phyloP scores from a whole-genome alignment of 2,888 invertebrate species.

The Nasonovia ribisnigri region DNA sequence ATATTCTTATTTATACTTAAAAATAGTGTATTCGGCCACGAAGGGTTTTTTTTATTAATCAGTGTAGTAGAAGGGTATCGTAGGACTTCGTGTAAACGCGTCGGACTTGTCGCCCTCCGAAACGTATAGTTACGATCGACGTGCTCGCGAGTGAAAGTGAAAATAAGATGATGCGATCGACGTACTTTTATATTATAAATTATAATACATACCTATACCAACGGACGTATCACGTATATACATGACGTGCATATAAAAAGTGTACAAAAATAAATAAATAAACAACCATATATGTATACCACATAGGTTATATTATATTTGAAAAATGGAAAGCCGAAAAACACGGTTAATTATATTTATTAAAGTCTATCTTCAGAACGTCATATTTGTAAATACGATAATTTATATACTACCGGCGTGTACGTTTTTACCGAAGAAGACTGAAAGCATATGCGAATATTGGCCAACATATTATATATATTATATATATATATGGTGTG shows the following conservation, averaged over 20 bases:
- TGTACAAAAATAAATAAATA: background rate
- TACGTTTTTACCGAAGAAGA: background rate
- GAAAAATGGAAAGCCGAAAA: background rate
- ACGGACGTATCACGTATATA: background rate
- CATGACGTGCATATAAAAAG: background rate
- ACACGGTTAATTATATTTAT: background rate
- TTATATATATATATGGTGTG: background rate
- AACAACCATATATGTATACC: background rate
- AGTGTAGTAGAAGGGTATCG: background rate
- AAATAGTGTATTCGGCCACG: background rate
- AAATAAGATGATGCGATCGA: background rate
- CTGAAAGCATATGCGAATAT: background rate
- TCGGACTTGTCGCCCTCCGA: background rate
- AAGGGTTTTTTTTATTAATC: background rate
- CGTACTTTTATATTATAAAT: background rate
- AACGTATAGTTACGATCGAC: background rate
- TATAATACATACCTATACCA: background rate
- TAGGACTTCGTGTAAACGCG: background rate
- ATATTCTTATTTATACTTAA: background rate
- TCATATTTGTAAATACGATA: background rate
- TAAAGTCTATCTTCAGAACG: background rate
- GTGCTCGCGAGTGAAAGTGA: background rate
- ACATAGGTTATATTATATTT: background rate
- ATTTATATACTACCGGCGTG: background rate
- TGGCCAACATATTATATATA: background rate